Percentiles rank a stretch among this genome's conserved stretches.
Evolutionary conservation across 1,140 invertebrate genomes (phyloP).

Genomic region (Aphaenogaster floridana): DNA sequence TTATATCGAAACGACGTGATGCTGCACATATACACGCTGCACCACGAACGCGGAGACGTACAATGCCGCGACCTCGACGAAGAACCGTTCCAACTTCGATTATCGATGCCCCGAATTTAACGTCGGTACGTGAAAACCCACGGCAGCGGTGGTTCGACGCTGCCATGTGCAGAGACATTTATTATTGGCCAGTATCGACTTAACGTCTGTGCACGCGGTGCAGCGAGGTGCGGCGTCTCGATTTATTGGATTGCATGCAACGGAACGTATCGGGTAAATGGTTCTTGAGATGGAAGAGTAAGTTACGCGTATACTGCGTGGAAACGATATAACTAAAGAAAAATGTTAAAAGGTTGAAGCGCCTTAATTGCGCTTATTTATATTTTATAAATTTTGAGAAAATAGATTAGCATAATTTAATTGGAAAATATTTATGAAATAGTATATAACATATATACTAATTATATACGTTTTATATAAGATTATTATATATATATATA

Average conservation of each 20-base stretch:
- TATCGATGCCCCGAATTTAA: slow-evolving; percentile 66
- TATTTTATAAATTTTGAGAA: background rate
- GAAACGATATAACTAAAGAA: background rate
- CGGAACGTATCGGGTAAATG: slow-evolving; percentile 29
- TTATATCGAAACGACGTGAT: slow-evolving; percentile 49
- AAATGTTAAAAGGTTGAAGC: background rate
- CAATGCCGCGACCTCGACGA: slow-evolving; percentile 48
- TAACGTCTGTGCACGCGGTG: slow-evolving; percentile 48
- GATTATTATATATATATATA: background rate
- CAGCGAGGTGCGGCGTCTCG: slow-evolving; percentile 46
- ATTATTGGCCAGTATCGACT: slow-evolving; percentile 69
- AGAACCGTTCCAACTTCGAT: slow-evolving; percentile 58
- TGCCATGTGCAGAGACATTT: slow-evolving; percentile 57
- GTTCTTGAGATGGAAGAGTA: slow-evolving; percentile 29
- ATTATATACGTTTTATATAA: background rate
- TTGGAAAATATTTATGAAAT: background rate
- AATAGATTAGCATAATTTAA: background rate
- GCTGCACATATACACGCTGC: background rate
- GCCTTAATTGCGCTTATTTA: background rate
- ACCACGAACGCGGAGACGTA: slow-evolving; percentile 24
- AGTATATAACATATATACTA: background rate
- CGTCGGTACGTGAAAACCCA: slow-evolving; percentile 51
- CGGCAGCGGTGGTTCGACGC: background rate
- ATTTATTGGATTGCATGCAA: slow-evolving; percentile 45
- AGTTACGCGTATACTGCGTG: background rate